Evolutionary conservation across 2,113 vertebrate genomes (phyloP).

Genomic region (Equus quagga): DNA sequence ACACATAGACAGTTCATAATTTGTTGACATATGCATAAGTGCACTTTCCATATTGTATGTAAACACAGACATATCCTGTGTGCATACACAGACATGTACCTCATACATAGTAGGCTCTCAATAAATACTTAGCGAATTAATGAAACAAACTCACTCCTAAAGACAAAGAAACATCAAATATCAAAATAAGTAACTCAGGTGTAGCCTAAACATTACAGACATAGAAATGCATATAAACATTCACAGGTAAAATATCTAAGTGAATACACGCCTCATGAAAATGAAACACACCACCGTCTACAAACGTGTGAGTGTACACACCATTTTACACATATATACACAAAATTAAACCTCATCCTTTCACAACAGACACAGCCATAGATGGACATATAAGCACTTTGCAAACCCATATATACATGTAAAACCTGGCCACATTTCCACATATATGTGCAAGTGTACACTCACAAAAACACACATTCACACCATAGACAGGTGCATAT

Average conservation of each 20-base stretch:
- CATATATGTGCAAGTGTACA: not conserved
- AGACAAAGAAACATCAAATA: slow-evolving; percentile 48
- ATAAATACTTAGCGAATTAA: not conserved
- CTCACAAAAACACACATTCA: slow-evolving; percentile 29
- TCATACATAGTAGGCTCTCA: not conserved
- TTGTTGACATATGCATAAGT: not conserved
- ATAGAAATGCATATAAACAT: not conserved
- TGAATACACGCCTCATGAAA: not conserved
- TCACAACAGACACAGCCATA: not conserved
- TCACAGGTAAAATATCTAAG: not conserved
- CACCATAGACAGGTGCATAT: not conserved
- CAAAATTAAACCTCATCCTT: slow-evolving; percentile 36
- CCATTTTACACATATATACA: slow-evolving; percentile 10
- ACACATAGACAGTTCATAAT: not conserved
- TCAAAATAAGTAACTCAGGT: slow-evolving; percentile 44
- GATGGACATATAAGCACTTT: not conserved
- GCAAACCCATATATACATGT: not conserved
- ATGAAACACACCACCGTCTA: not conserved
- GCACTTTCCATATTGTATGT: not conserved
- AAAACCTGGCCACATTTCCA: not conserved
- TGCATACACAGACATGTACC: not conserved
- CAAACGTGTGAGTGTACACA: not conserved
- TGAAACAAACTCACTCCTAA: slow-evolving; percentile 10
- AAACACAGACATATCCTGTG: not conserved
- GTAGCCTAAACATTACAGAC: not conserved